Conservation (phyloP, 2,888 invertebrate genomes). For the Pristionchus arcanus region DNA sequence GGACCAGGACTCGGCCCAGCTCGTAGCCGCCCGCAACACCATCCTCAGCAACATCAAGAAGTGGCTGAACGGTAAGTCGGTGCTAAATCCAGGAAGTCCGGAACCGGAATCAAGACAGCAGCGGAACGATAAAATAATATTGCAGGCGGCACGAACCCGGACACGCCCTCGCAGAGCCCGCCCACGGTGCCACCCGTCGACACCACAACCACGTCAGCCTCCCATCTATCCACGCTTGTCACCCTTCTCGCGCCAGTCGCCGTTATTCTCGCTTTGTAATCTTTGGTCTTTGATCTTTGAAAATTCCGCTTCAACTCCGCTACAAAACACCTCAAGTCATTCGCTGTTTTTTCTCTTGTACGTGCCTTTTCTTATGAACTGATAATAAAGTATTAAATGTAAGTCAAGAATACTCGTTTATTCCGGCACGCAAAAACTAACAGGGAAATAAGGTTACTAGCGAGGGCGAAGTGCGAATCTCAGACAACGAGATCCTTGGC, state of each 20-base stretch:
- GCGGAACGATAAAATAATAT: too few species aligned
- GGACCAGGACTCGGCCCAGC: neutral
- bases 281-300: neutral
- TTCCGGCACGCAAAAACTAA: neutral
- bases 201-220: neutral
- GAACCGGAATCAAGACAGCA: too few species aligned
- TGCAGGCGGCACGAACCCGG: neutral
- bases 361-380: neutral
- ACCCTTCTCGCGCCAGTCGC: neutral
- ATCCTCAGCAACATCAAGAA: conserved; percentile 45
- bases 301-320: neutral
- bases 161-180: neutral
- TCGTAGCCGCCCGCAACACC: conserved; percentile 11
- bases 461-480: neutral
- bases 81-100: neutral
- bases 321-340: conserved; percentile 34
- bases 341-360: neutral
- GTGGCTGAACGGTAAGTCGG: conserved; percentile 50
- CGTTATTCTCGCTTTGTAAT: conserved; percentile 10
- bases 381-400: neutral
- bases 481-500: neutral
- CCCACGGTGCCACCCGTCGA: neutral
- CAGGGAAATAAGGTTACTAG: conserved; percentile 6
- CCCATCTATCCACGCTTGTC: neutral
- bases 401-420: conserved; percentile 29